phyloP scores from a whole-genome alignment of 2,113 vertebrate genomes.

The Alosa alosa region DNA sequence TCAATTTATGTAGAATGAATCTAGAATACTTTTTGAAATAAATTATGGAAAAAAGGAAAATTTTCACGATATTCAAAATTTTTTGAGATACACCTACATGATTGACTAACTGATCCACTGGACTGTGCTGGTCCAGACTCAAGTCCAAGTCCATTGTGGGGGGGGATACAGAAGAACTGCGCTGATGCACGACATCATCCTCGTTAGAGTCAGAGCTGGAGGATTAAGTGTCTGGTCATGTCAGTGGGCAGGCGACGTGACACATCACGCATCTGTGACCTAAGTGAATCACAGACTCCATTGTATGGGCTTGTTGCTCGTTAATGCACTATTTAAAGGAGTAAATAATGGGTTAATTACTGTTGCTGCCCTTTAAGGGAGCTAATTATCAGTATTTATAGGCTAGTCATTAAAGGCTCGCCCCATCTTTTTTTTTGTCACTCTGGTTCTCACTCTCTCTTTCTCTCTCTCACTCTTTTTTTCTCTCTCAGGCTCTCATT shows the following conservation, averaged over 20 bases:
- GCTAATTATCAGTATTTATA: slow-evolving; percentile 5
- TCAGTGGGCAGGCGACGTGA: neutral
- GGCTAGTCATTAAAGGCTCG: neutral
- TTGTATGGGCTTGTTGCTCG: neutral
- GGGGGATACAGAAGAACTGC: neutral
- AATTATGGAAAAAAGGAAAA: too few species aligned
- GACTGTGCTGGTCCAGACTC: neutral
- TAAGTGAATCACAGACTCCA: neutral
- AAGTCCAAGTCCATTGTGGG: neutral
- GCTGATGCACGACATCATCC: neutral
- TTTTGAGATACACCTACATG: too few species aligned
- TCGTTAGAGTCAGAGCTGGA: neutral
- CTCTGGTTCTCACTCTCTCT: neutral
- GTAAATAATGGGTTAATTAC: slow-evolving; percentile 6
- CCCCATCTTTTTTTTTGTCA: neutral
- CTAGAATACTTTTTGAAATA: too few species aligned
- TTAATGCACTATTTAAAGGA: slow-evolving; percentile 2
- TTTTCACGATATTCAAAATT: too few species aligned
- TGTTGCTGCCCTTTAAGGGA: neutral
- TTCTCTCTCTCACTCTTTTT: neutral
- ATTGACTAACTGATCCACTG: neutral
- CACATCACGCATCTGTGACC: neutral
- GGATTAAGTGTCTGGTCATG: neutral
- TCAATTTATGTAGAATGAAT: too few species aligned
- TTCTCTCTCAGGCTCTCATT: neutral